Evolutionary conservation across 1,140 invertebrate species (phyloP).

Genomic region (Cylas formicarius): DNA sequence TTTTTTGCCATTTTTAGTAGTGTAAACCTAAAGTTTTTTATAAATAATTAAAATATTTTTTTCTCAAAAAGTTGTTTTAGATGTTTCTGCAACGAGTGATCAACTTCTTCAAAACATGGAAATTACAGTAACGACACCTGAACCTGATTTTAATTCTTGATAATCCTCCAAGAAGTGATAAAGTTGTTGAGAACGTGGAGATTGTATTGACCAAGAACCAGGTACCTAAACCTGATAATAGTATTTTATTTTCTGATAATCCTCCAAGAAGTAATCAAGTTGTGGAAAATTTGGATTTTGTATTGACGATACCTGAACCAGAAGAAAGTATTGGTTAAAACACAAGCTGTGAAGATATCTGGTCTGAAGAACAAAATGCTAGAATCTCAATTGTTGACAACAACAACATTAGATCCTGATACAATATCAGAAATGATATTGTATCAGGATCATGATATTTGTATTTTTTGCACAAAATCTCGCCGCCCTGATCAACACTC

Average conservation of each 20-base stretch:
- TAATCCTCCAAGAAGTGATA: not conserved
- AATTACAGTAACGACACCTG: too few species aligned
- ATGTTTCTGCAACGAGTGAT: too few species aligned
- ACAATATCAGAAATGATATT: slow-evolving; percentile 1
- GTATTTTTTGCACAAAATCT: slow-evolving; percentile 10
- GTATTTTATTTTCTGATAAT: slow-evolving; percentile 8
- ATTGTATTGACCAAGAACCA: slow-evolving; percentile 4
- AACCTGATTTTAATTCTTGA: not conserved
- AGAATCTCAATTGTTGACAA: not conserved
- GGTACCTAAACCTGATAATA: not conserved
- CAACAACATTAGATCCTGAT: not conserved
- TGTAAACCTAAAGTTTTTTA: too few species aligned
- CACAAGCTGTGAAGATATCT: not conserved
- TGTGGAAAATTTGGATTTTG: not conserved
- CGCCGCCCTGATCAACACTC: too few species aligned
- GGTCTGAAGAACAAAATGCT: not conserved
- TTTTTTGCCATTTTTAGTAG: too few species aligned
- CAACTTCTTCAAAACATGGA: too few species aligned
- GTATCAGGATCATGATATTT: too few species aligned
- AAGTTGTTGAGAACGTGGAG: slow-evolving; percentile 1
- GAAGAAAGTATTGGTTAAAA: slow-evolving; percentile 6
- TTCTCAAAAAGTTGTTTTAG: too few species aligned
- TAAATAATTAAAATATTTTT: too few species aligned
- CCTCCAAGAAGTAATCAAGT: slow-evolving; percentile 1
- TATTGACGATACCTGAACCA: not conserved